Evolutionary conservation across 2,113 vertebrate genomes (phyloP), one percentile per base, ranked within the genome.

Genomic region (Mesocricetus auratus): DNA sequence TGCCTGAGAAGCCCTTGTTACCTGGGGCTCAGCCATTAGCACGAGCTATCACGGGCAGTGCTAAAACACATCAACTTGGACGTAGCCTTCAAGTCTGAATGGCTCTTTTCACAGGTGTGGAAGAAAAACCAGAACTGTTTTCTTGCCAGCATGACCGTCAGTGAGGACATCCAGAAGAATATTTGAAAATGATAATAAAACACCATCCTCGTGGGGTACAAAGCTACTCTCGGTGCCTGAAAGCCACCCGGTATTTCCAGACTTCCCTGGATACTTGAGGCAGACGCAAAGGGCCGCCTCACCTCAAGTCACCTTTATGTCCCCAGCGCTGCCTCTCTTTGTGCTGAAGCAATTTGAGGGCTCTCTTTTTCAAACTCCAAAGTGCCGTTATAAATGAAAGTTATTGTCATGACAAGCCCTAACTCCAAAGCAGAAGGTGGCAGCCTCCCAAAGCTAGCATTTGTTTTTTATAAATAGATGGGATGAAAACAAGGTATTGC

Each of bases 171-270:
- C 11, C 22, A 89, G 85, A 91, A 66, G 91, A 87, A 36, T 69
- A 82, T 78, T 85, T 82, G 47, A 93, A 77, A 91, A 45, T 83
- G 77, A 93, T 13, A 88, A 85, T 47, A 92, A 94, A 74, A 68
- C 0, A 0, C 64, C 3, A 60, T 82, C 45, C 78, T 56, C 0
- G 16, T 3, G 21, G 31, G 50, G 31, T 69, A 15, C 12, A 83
- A 77, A 66, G 68, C 64, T 86, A 74, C 60, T 93, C 45, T n/a
- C 33, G 0, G 62, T 81, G 6, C 78, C 90, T 89, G 69, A 81
- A 91, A 50, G 45, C 26, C 9, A 7, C 68, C 86, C 1, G 33
- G 17, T 73, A 11, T 42, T 69, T 75, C 75, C 24, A 74, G 16
- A 56, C 13, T 89, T 86, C 53, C 39, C 60, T 74, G 26, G 17